Percentiles rank a stretch among this genome's conserved stretches.
Conservation (phyloP, 2,888 invertebrate genomes). For the Conops quadrifasciatus region DNA sequence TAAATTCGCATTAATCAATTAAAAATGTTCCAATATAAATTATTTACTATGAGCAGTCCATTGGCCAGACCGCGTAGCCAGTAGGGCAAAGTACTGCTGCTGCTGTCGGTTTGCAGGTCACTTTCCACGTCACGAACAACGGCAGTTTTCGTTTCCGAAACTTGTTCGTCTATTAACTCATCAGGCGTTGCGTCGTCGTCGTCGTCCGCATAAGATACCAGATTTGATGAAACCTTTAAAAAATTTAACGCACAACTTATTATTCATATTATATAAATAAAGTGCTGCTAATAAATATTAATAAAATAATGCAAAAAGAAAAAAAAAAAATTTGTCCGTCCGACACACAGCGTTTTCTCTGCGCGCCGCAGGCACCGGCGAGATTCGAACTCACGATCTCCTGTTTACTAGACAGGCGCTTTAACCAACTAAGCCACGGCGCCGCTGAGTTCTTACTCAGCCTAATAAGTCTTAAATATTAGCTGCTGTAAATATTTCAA, state of each 20-base stretch:
- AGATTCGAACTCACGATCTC: conserved; percentile 66
- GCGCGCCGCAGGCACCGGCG: conserved; percentile 59
- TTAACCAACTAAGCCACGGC: conserved; percentile 66
- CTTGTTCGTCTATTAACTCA: conserved; percentile 4
- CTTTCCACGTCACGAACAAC: conserved; percentile 3
- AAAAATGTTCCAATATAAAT: conserved; percentile 32
- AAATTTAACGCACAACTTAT: not conserved
- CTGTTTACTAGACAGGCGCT: conserved; percentile 66
- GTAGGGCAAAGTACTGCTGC: conserved; percentile 11
- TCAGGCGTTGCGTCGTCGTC: not conserved
- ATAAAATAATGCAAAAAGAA: conserved; percentile 9
- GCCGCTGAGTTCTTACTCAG: conserved; percentile 44
- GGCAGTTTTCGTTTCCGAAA: not conserved
- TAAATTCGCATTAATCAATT: conserved; percentile 37
- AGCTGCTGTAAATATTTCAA: not conserved
- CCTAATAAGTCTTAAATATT: not conserved
- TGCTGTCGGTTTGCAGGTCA: not conserved
- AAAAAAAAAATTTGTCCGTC: not conserved
- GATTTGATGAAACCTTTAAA: not conserved
- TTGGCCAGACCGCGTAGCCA: conserved; percentile 40
- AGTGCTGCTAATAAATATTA: not conserved
- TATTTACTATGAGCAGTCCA: conserved; percentile 45
- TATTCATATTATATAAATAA: too few species aligned
- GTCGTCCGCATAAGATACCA: not conserved
- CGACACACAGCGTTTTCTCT: not conserved